A percentile compares a stretch with the other conserved stretches of the same genome.
phyloP scores from a whole-genome alignment of 2,888 invertebrate species.

The Drosophila peninsularis region DNA sequence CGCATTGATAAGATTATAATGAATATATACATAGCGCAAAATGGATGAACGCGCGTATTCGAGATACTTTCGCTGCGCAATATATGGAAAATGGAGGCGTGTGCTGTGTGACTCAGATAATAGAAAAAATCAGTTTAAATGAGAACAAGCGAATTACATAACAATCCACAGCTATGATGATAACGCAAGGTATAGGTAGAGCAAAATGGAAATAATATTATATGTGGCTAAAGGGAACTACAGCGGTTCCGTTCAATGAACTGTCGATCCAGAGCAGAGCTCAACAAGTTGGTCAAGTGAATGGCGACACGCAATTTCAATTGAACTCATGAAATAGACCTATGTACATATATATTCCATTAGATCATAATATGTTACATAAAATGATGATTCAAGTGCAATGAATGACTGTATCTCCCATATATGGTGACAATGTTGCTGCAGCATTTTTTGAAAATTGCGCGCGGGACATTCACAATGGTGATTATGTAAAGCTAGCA shows the following conservation, averaged over 20 bases:
- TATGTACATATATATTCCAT: background rate
- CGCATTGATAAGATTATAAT: slow-evolving; percentile 61
- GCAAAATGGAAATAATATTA: slow-evolving; percentile 4
- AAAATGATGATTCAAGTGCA: background rate
- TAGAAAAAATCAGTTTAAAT: slow-evolving; percentile 11
- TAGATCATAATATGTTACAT: background rate
- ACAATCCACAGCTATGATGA: slow-evolving; percentile 17
- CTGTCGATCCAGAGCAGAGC: slow-evolving; percentile 11
- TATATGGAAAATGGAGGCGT: slow-evolving; percentile 49
- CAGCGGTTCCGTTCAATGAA: slow-evolving; percentile 34
- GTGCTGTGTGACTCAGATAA: slow-evolving; percentile 63
- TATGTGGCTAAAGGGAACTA: slow-evolving; percentile 8
- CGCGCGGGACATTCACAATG: slow-evolving; percentile 54
- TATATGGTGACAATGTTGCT: background rate
- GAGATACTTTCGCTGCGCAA: slow-evolving; percentile 61
- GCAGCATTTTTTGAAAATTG: slow-evolving; percentile 36
- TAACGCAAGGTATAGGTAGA: slow-evolving; percentile 19
- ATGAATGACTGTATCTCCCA: background rate
- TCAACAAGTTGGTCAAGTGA: slow-evolving; percentile 36
- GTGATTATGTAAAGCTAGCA: slow-evolving; percentile 63
- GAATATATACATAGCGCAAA: slow-evolving; percentile 33
- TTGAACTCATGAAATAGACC: background rate
- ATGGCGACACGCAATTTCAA: slow-evolving; percentile 18
- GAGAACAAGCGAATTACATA: slow-evolving; percentile 39
- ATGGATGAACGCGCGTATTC: slow-evolving; percentile 21